phyloP scores from a whole-genome alignment of 2,797 vertebrate genomes.

The Xiphorhynchus erythropygius region DNA sequence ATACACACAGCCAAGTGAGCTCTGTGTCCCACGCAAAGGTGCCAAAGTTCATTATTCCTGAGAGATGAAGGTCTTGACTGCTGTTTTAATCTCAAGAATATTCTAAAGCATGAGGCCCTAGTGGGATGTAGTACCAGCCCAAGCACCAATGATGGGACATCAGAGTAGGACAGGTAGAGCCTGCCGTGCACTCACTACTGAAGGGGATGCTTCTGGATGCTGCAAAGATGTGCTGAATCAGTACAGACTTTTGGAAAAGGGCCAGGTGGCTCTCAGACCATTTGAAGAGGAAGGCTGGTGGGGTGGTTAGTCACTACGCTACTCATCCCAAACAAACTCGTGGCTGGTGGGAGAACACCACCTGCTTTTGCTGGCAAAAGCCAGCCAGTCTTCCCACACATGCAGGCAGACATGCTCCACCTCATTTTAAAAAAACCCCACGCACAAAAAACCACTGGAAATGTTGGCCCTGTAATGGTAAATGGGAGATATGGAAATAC shows the following conservation, averaged over 20 bases:
- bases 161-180: not conserved
- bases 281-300: not conserved
- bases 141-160: not conserved
- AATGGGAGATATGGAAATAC: not conserved
- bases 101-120: not conserved
- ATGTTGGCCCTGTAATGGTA: not conserved
- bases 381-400: not conserved
- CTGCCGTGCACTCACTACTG: not conserved
- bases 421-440: not conserved
- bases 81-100: not conserved
- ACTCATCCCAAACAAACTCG: conserved; percentile 25
- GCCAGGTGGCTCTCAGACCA: not conserved
- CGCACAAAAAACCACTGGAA: not conserved
- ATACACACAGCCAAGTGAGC: not conserved
- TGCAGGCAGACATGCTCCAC: not conserved
- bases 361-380: conserved; percentile 35
- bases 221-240: conserved; percentile 46
- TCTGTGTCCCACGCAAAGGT: not conserved
- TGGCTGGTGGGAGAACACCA: conserved; percentile 22
- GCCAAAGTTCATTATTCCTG: not conserved
- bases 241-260: not conserved
- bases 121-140: not conserved
- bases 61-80: not conserved
- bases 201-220: not conserved
- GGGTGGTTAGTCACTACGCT: not conserved